phyloP scores from a whole-genome alignment of 2,888 invertebrate species.

The Hirtodrosophila duncani region DNA sequence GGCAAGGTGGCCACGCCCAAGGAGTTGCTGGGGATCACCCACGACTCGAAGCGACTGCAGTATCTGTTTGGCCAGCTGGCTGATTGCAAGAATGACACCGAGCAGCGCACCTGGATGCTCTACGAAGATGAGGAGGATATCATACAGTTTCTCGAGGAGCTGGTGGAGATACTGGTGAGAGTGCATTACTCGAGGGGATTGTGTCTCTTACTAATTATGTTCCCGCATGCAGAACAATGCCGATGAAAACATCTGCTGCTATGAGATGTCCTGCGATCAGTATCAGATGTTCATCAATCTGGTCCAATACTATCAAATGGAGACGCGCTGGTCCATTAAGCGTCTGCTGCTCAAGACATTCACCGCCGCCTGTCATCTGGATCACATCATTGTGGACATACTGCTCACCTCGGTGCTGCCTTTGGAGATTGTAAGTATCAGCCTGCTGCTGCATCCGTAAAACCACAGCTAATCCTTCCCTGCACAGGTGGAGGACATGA shows the following conservation, averaged over 20 bases:
- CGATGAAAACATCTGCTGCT: constrained; percentile 91
- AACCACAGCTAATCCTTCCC: background rate
- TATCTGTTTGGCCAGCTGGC: constrained; percentile 90
- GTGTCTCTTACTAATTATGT: constrained; percentile 10
- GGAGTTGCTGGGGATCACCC: constrained; percentile 85
- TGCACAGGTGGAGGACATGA: constrained; percentile 83
- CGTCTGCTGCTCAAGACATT: constrained; percentile 90
- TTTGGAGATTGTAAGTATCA: constrained; percentile 89
- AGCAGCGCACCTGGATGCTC: constrained; percentile 96
- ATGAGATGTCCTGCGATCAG: constrained; percentile 89
- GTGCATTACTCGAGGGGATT: background rate
- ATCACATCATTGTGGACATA: constrained; percentile 88
- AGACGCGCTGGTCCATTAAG: constrained; percentile 91
- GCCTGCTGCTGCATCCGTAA: background rate
- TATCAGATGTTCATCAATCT: constrained; percentile 90
- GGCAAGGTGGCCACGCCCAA: constrained; percentile 82
- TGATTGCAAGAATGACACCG: constrained; percentile 95
- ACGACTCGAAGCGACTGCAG: constrained; percentile 90
- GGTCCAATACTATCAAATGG: constrained; percentile 98
- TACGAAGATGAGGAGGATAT: constrained; percentile 96
- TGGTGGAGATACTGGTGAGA: constrained; percentile 88
- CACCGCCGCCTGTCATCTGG: constrained; percentile 91
- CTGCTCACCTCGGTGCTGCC: constrained; percentile 93
- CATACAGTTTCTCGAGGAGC: constrained; percentile 88
- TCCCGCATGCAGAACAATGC: constrained; percentile 88